phyloP scores from a whole-genome alignment of 2,888 invertebrate genomes.

The Pteria penguin region DNA sequence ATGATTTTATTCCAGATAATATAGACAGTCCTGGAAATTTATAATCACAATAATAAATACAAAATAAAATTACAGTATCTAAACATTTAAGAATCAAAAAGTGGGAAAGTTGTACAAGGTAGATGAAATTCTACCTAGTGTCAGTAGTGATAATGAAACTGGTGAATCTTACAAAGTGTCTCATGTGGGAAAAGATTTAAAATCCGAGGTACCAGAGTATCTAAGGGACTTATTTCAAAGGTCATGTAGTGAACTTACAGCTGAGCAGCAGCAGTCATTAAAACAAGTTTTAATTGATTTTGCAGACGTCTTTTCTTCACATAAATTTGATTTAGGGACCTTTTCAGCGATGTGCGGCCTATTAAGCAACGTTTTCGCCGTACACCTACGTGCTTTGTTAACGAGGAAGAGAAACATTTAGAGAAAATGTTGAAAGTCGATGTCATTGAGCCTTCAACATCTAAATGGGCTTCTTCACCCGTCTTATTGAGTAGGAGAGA shows the following conservation, averaged over 20 bases:
- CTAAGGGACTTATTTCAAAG: conserved; percentile 14
- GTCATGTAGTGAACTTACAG: not conserved
- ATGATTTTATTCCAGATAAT: too few species aligned
- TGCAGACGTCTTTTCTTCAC: not conserved
- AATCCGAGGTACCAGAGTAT: not conserved
- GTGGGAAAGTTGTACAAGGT: not conserved
- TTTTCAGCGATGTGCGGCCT: not conserved
- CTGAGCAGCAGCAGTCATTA: not conserved
- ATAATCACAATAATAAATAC: too few species aligned
- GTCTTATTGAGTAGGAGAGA: not conserved
- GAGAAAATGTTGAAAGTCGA: not conserved
- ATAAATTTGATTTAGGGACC: not conserved
- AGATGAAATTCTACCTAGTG: not conserved
- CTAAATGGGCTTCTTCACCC: not conserved
- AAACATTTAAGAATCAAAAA: not conserved
- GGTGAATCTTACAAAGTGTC: not conserved
- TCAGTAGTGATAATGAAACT: not conserved
- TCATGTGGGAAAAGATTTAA: not conserved
- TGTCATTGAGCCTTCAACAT: not conserved
- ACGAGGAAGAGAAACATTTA: not conserved
- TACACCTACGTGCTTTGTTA: not conserved
- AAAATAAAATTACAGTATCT: too few species aligned
- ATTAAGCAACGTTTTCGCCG: not conserved
- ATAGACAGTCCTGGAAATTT: too few species aligned
- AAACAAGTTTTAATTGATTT: not conserved